Conservation (phyloP, 1,140 invertebrate genomes). For the Caligus rogercresseyi region DNA sequence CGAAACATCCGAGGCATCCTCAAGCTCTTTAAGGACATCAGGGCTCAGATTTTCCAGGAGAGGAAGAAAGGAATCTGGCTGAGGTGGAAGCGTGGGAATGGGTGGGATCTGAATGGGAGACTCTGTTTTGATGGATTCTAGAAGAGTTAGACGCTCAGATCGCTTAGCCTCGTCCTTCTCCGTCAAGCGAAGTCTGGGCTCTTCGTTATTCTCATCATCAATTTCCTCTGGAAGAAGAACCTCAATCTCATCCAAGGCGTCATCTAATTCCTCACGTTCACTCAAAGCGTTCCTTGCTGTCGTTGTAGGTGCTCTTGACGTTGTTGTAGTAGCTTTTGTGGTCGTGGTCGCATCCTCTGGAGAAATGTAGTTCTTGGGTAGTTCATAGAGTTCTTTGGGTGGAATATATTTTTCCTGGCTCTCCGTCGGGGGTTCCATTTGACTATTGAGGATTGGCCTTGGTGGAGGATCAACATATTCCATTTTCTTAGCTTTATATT, state of each 20-base stretch:
- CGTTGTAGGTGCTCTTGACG: no score
- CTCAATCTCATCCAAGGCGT: background rate
- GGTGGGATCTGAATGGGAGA: conserved; percentile 9
- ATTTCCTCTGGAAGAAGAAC: background rate
- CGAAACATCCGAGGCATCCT: background rate
- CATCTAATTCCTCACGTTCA: conserved; percentile 1
- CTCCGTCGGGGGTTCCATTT: background rate
- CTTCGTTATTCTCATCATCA: background rate
- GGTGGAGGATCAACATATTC: background rate
- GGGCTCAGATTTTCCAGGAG: conserved; percentile 12
- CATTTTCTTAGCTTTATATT: background rate
- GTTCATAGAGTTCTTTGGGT: conserved; percentile 7
- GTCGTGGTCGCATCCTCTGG: conserved; percentile 1
- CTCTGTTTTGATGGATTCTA: background rate
- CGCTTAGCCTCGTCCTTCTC: background rate
- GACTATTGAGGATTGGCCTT: conserved; percentile 9
- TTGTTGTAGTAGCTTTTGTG: background rate
- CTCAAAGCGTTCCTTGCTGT: background rate
- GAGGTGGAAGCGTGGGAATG: conserved; percentile 15
- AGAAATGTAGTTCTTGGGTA: conserved; percentile 6
- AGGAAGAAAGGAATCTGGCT: conserved; percentile 11
- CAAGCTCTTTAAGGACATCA: background rate
- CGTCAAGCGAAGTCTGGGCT: background rate
- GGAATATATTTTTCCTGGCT: conserved; percentile 5
- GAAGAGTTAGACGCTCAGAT: background rate